phyloP scores from a whole-genome alignment of 2,113 vertebrate species.

The Xiphorhynchus elegans region DNA sequence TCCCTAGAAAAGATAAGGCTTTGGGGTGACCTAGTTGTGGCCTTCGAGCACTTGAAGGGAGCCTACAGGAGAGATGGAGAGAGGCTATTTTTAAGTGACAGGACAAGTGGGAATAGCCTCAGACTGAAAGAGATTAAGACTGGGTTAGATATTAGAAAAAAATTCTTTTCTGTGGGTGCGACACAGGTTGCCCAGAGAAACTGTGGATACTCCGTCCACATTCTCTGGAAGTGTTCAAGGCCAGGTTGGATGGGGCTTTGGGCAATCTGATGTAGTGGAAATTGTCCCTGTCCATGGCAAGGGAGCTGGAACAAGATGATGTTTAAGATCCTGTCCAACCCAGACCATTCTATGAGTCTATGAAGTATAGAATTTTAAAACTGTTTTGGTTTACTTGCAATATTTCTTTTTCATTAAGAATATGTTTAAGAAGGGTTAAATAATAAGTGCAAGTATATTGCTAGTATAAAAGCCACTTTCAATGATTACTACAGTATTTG shows the following conservation, averaged over 20 bases:
- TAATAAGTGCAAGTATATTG: background rate
- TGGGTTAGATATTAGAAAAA: background rate
- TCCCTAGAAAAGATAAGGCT: fast-evolving
- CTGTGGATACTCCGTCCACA: fast-evolving
- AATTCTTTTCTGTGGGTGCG: fast-evolving
- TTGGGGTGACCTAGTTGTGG: fast-evolving
- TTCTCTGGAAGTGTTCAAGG: background rate
- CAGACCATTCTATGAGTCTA: background rate
- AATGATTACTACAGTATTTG: background rate
- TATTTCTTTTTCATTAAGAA: background rate
- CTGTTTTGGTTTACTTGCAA: background rate
- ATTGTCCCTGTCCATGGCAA: no score
- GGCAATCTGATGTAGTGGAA: fast-evolving
- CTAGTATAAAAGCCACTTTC: background rate
- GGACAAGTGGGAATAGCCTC: fast-evolving
- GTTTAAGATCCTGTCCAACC: fast-evolving
- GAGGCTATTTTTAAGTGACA: background rate
- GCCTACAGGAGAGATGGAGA: fast-evolving
- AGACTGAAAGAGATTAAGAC: fast-evolving
- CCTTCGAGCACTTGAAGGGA: fast-evolving
- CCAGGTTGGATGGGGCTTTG: fast-evolving
- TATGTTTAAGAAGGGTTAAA: background rate
- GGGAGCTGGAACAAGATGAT: fast-evolving
- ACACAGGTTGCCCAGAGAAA: fast-evolving
- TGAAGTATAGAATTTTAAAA: background rate